phyloP scores from a whole-genome alignment of 1,140 invertebrate genomes.

The Drosophila miranda region DNA sequence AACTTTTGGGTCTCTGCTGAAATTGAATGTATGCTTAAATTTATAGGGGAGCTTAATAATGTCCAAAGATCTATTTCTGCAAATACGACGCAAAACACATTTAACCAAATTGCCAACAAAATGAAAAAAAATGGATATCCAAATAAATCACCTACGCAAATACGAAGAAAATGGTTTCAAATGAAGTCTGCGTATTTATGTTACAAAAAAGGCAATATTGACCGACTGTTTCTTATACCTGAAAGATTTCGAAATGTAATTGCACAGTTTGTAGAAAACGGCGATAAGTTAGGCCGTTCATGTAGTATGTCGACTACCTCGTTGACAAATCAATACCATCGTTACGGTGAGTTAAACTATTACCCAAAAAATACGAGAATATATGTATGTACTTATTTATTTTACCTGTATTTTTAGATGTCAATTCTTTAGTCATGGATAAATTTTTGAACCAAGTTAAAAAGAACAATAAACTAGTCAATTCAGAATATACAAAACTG shows the following conservation, averaged over 20 bases:
- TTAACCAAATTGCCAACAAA: slow-evolving; percentile 68
- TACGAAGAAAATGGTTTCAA: slow-evolving; percentile 75
- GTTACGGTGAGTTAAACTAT: slow-evolving; percentile 11
- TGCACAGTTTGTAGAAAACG: slow-evolving; percentile 71
- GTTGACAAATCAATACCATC: slow-evolving; percentile 12
- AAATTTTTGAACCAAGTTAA: slow-evolving; percentile 52
- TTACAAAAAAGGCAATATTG: slow-evolving; percentile 74
- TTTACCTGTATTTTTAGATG: slow-evolving; percentile 5
- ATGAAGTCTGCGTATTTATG: slow-evolving; percentile 77
- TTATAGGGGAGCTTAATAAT: slow-evolving; percentile 59
- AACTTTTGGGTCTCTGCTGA: slow-evolving; percentile 73
- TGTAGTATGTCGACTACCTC: slow-evolving; percentile 32
- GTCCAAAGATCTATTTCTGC: slow-evolving; percentile 49
- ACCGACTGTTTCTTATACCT: slow-evolving; percentile 63
- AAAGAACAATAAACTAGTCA: slow-evolving; percentile 58
- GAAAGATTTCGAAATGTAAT: slow-evolving; percentile 67
- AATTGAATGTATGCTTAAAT: slow-evolving; percentile 74
- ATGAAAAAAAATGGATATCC: slow-evolving; percentile 74
- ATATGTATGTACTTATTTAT: neutral
- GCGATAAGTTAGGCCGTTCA: slow-evolving; percentile 40
- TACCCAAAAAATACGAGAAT: neutral
- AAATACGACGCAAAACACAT: slow-evolving; percentile 69
- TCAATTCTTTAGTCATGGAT: slow-evolving; percentile 26
- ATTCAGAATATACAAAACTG: slow-evolving; percentile 49
- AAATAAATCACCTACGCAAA: slow-evolving; percentile 72